Base-by-base conservation (phyloP, 2,888 invertebrate species). In the Agrypnus murinus region DNA sequence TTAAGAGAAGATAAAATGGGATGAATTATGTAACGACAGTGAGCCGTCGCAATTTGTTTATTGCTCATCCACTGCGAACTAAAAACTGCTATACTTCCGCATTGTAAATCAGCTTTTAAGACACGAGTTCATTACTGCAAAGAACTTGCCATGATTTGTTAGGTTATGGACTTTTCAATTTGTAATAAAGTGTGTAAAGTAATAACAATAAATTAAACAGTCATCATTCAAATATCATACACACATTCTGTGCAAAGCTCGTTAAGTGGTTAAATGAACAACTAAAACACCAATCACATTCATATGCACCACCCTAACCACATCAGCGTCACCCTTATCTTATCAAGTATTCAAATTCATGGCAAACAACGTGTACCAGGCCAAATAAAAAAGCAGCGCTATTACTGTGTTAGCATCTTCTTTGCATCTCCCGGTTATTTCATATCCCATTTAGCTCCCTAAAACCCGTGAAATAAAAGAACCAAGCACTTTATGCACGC, bases 361-460 rank as follows among this genome's bases (percentile, higher is more conserved):
- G 74, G 75, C 73, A 77, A 78, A 77, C 77, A 77, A 74, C 70
- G 71, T 66, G 63, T 65, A 71, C 65, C 67, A 59, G 25, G 64
- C 62, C 71, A 58, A 74, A 73, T 74, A 75, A 77, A 77, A 77
- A 78, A 77, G 76, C 76, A 76, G 67, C 67, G 76, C 77, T 75
- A 77, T 77, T 78, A 77, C 77, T 59, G 75, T 74, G 74, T 77
- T 76, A 74, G 74, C 77, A 75, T 75, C 77, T 74, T 77, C 76
- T 75, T 77, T 74, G 70, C 73, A 73, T 73, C 73, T 71, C 74
- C 64, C 71, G 77, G 77, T 81, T 78, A 81, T 81, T 80, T 81
- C 80, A 81, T 81, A 81, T 80, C 80, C 79, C 81, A 81, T 81
- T 80, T 81, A 78, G 76, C 76, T 72, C 78, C 75, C 79, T 76